Evolutionary conservation across 2,797 vertebrate species (phyloP), one percentile per base, ranked within the genome.

Genomic region (Sternotherus odoratus): DNA sequence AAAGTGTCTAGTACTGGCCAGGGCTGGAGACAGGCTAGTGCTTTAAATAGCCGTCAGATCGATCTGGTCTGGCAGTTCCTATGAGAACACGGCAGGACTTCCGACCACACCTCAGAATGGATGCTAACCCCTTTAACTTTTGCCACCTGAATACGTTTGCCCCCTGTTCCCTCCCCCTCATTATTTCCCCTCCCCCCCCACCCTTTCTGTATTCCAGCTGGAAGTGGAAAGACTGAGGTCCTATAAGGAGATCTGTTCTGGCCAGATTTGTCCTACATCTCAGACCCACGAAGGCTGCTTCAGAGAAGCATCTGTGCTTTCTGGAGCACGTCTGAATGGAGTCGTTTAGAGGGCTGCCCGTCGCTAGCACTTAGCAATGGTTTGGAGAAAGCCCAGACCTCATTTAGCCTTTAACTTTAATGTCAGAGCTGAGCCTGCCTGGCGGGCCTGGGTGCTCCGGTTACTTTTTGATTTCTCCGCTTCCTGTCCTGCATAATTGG

Each of bases 251-350:
- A 5, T 17, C 49, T 19, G 1, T 50, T 26, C n/a, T 36, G 78
- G 33, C 12, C 50, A 24, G 2, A 1, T 74, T 1, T 0, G 3
- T 21, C 72, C 77, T 53, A 12, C 26, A 54, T 2, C 0, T 0
- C 23, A 92, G 57, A 86, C 43, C 69, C 28, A 1, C 0, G 2
- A 57, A 66, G 75, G 11, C 39, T 30, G 54, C 26, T 57, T 33
- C 54, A 80, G 54, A 33, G 10, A 57, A 21, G 17, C 79, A 30
- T 21, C 28, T 3, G 15, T 16, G 54, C 53, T 50, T 48, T 80
- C 54, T 3, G 5, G 11, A 46, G 24, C 11, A 10, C 8, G 43
- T 57, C 79, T 33, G 39, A 46, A 57, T 2, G 15, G 53, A 56
- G 7, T 57, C 6, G 5, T 12, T 39, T 19, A 48, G 54, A 56